Conservation (phyloP, 2,888 invertebrate species). For the Dasysyrphus tricinctus region DNA sequence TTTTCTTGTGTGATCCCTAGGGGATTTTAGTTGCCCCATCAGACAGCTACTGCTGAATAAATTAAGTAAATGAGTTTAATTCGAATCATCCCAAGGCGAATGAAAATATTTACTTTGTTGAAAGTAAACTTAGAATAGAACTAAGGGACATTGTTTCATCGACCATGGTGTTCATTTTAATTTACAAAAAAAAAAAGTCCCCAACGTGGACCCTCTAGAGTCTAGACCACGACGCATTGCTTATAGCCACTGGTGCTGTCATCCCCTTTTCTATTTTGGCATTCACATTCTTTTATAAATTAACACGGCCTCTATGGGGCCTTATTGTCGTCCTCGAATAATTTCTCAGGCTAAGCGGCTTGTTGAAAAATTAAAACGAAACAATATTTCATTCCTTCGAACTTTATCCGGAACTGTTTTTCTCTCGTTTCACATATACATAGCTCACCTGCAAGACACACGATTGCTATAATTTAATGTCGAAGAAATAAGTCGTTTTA, state of each 20-base stretch:
- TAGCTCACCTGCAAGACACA: slow-evolving; percentile 42
- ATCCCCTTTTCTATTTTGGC: neutral
- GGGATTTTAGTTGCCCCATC: slow-evolving; percentile 3
- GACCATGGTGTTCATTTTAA: slow-evolving; percentile 5
- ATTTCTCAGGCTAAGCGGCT: slow-evolving; percentile 35
- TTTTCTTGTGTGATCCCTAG: neutral
- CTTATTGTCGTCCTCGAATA: slow-evolving; percentile 28
- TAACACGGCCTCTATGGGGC: neutral
- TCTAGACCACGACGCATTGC: slow-evolving; percentile 11
- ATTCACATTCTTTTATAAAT: neutral
- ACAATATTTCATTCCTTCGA: slow-evolving; percentile 24
- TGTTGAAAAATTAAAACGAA: slow-evolving; percentile 33
- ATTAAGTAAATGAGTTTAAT: slow-evolving; percentile 21
- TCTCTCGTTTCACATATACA: neutral
- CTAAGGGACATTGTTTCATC: slow-evolving; percentile 19
- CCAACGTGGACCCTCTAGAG: neutral
- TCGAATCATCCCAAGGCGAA: slow-evolving; percentile 26
- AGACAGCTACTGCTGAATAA: slow-evolving; percentile 9
- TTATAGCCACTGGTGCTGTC: neutral
- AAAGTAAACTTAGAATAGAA: slow-evolving; percentile 4
- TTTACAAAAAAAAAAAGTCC: neutral
- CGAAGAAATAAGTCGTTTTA: slow-evolving; percentile 22
- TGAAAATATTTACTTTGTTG: slow-evolving; percentile 32
- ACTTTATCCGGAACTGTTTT: neutral
- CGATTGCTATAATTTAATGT: slow-evolving; percentile 51